These are phyloP conservation scores for Formica aserva DNA, from an alignment of 2,888 invertebrate genomes.

Conservation along the genomic window DNA sequence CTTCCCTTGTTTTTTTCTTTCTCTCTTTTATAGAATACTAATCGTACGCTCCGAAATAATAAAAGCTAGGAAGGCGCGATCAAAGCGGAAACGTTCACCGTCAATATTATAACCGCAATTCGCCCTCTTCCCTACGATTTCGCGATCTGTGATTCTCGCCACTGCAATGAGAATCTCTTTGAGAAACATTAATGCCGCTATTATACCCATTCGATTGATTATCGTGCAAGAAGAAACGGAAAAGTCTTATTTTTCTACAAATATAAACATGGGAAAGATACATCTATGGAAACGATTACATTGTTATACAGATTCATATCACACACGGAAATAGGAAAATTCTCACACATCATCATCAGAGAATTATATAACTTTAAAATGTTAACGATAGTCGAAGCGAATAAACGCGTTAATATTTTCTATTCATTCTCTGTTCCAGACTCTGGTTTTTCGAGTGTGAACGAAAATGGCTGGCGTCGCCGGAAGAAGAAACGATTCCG, in stretches of 20 bases:
- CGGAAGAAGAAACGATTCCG: conserved; percentile 72
- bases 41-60: conserved; percentile 68
- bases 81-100: conserved; percentile 42
- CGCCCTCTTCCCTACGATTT: conserved; percentile 29
- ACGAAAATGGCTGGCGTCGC: conserved; percentile 60
- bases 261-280: background rate
- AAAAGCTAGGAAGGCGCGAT: conserved; percentile 62
- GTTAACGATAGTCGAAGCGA: conserved; percentile 18
- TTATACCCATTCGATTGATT: background rate
- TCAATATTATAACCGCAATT: conserved; percentile 3
- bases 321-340: background rate
- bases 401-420: conserved; percentile 36
- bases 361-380: conserved; percentile 15
- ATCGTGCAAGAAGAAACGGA: background rate
- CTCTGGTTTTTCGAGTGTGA: background rate
- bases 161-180: conserved; percentile 28
- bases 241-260: background rate
- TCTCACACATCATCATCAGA: conserved; percentile 19
- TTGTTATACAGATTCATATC: conserved; percentile 35
- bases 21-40: conserved; percentile 68
- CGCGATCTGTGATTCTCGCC: conserved; percentile 18
- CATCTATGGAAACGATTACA: background rate
- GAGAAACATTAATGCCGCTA: background rate
- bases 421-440: background rate
- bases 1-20: conserved; percentile 19